Evolutionary conservation across 2,888 invertebrate genomes (phyloP).

Genomic region (Polyommatus iphigenia): DNA sequence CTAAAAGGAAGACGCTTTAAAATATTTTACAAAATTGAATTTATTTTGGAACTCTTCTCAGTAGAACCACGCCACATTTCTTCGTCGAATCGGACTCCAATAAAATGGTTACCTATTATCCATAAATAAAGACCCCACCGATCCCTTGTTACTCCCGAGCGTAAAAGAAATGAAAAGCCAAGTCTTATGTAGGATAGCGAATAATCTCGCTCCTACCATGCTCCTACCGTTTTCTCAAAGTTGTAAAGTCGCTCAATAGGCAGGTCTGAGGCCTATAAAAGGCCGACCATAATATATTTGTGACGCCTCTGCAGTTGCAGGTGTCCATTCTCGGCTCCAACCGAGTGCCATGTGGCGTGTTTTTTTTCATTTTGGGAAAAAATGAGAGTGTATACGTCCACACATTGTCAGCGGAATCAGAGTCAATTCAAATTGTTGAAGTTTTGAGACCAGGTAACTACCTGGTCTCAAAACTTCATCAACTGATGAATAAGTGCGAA

Average conservation of each 20-base stretch:
- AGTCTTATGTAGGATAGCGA: conserved; percentile 21
- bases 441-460: too few relatives aligned
- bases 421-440: too few relatives aligned
- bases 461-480: too few relatives aligned
- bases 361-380: conserved; percentile 18
- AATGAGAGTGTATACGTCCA: not conserved
- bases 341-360: conserved; percentile 4
- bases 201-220: conserved; percentile 23
- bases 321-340: conserved; percentile 19
- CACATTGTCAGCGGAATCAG: not conserved
- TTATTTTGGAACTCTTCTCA: not conserved
- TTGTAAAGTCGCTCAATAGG: conserved; percentile 26
- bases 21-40: not conserved
- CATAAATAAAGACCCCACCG: conserved; percentile 7
- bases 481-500: not conserved
- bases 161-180: conserved; percentile 1
- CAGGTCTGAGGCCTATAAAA: conserved; percentile 28
- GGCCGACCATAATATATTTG: conserved; percentile 23
- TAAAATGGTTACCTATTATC: not conserved
- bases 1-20: not conserved
- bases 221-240: conserved; percentile 26
- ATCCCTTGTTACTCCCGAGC: conserved; percentile 6
- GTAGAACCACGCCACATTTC: not conserved
- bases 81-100: not conserved
- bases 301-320: conserved; percentile 20